Base-by-base conservation (phyloP, 2,113 vertebrate genomes). In the Brienomyrus longianalis region DNA sequence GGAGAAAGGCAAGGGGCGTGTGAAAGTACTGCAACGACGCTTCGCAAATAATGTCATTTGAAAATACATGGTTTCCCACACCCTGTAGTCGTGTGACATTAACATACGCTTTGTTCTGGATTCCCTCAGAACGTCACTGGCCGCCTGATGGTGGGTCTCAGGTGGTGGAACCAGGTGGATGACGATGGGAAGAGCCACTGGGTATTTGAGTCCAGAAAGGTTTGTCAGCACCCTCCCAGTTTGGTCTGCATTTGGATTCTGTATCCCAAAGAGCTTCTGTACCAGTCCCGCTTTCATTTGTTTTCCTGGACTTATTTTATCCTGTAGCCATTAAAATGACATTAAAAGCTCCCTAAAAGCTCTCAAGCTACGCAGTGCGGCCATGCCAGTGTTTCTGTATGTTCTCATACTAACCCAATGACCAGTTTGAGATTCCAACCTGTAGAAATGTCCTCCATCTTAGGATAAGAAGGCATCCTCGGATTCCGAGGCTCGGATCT, bases 91-190 rank as follows among this genome's bases (percentile, higher is more conserved):
- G n/a, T n/a, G n/a, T 35, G 50, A 35, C 15, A 35, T 45, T 88
- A 10, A 62, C 23, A 13, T n/a, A 10, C 45, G 23, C 39, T 62
- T 31, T 45, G 15, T 43, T 52, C 48, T 3, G 8, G 45, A 43
- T 66, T 50, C 91, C 89, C 27, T 1, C 91, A 99, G 98, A 99
- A 99, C 85, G 95, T 99, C 92, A 98, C 97, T 0, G 98, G 98
- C 1, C 94, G 98, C 11, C 91, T 99, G 90, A 96, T 99, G 97
- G 98, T 99, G 1, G 98, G 98, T 19, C 95, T 99, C 2, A 95
- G 98, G 15, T 99, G 98, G 98, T 99, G 98, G 98, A 99, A 99
- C 95, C 98, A 98, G 92, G 97, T 99, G 89, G 98, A 99, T 86
- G 97, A 99, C 13, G 97, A 99, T 31, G 98, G 98, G 2, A 96